Conservation (phyloP, 2,888 invertebrate genomes). For the Dolichomitus sp. region DNA sequence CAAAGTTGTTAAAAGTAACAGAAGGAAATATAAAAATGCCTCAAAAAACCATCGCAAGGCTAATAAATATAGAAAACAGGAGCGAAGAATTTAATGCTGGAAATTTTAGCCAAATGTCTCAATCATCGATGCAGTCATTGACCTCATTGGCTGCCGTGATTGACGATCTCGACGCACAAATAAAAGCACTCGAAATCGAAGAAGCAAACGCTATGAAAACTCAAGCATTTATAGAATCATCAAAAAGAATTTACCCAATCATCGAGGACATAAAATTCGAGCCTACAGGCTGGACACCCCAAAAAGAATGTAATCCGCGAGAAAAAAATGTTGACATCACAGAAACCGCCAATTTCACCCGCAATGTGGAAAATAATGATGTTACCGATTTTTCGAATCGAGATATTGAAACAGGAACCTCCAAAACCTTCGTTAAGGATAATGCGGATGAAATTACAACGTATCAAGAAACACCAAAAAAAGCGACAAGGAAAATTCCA, state of each 20-base stretch:
- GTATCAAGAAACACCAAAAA: slow-evolving; percentile 60
- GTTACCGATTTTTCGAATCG: not conserved
- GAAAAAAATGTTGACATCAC: not conserved
- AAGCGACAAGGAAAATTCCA: slow-evolving; percentile 58
- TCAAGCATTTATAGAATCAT: not conserved
- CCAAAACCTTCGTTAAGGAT: slow-evolving; percentile 14
- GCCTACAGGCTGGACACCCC: slow-evolving; percentile 16
- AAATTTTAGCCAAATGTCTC: slow-evolving; percentile 1
- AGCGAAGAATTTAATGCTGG: slow-evolving; percentile 14
- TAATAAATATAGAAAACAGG: slow-evolving; percentile 14
- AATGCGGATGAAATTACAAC: slow-evolving; percentile 31
- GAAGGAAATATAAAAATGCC: slow-evolving; percentile 20
- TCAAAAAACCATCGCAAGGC: slow-evolving; percentile 13
- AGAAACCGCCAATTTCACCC: not conserved
- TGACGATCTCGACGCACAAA: slow-evolving; percentile 62
- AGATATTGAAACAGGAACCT: not conserved
- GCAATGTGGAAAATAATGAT: not conserved
- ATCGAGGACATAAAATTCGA: slow-evolving; percentile 43
- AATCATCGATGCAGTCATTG: slow-evolving; percentile 26
- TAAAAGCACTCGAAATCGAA: slow-evolving; percentile 56
- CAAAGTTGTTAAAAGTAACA: slow-evolving; percentile 12
- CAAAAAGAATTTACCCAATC: slow-evolving; percentile 46
- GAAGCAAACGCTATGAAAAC: slow-evolving; percentile 3
- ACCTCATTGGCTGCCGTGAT: slow-evolving; percentile 57
- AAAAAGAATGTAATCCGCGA: slow-evolving; percentile 3